A percentile compares a stretch with the other conserved stretches of the same genome.
phyloP scores from a whole-genome alignment of 2,113 vertebrate species.

The Odontesthes bonariensis region DNA sequence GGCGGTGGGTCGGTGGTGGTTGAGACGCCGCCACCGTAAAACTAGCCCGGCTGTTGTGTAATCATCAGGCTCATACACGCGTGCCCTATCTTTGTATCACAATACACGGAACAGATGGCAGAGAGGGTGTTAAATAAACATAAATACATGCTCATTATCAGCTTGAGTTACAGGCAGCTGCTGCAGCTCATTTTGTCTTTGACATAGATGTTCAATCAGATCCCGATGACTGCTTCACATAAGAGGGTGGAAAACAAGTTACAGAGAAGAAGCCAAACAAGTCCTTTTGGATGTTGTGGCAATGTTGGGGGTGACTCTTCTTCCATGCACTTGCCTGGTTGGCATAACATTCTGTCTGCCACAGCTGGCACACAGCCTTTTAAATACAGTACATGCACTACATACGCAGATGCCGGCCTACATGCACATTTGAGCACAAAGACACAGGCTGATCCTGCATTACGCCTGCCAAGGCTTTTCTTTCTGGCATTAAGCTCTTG shows the following conservation, averaged over 20 bases:
- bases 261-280: neutral
- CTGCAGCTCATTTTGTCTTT: conserved; percentile 36
- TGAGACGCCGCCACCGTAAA: conserved; percentile 49
- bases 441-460: conserved; percentile 10
- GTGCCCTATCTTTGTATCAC: conserved; percentile 64
- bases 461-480: conserved; percentile 23
- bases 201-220: conserved; percentile 47
- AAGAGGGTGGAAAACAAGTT: conserved; percentile 21
- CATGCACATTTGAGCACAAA: conserved; percentile 6
- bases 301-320: neutral
- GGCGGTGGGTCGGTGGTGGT: conserved; percentile 44
- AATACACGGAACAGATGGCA: conserved; percentile 80
- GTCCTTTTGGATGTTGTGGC: neutral
- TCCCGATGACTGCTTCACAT: neutral
- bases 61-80: conserved; percentile 70
- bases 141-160: conserved; percentile 65
- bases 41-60: conserved; percentile 63
- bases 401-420: neutral
- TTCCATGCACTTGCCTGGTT: conserved; percentile 23
- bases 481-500: conserved; percentile 31
- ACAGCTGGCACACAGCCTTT: conserved; percentile 36
- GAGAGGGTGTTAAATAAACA: conserved; percentile 79
- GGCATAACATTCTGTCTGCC: conserved; percentile 1
- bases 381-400: conserved; percentile 13
- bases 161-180: conserved; percentile 75